Percentiles rank a stretch among this genome's conserved stretches.
Conservation (phyloP, 2,113 vertebrate species). For the Chlamydotis undulata region DNA sequence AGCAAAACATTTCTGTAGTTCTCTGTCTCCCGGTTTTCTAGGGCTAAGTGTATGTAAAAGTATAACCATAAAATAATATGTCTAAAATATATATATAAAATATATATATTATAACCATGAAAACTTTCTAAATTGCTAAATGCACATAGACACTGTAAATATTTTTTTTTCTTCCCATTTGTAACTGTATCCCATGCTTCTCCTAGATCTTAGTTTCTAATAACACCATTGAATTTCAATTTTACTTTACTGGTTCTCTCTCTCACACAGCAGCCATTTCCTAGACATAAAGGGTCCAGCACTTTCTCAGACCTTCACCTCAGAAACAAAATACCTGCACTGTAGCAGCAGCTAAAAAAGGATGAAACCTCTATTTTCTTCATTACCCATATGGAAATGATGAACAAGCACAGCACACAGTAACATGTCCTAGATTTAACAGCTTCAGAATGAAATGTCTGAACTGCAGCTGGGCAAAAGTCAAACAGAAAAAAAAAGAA, state of each 20-base stretch:
- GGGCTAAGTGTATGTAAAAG: not conserved
- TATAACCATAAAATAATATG: not conserved
- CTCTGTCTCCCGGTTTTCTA: not conserved
- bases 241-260: not conserved
- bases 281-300: not conserved
- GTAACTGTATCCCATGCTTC: not conserved
- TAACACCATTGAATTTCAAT: not conserved
- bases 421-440: not conserved
- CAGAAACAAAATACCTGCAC: not conserved
- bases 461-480: not conserved
- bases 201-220: not conserved
- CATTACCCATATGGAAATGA: not conserved
- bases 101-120: too few species aligned
- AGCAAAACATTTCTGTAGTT: not conserved
- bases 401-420: not conserved
- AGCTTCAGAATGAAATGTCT: not conserved
- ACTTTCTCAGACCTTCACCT: not conserved
- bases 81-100: too few species aligned
- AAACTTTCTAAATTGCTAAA: not conserved
- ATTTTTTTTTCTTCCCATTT: not conserved
- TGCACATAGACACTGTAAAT: not conserved
- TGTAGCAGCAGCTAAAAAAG: not conserved
- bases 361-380: not conserved
- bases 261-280: not conserved
- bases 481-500: not conserved